Conservation (phyloP, 1,140 invertebrate species). For the Atopsyche davidsoni region DNA sequence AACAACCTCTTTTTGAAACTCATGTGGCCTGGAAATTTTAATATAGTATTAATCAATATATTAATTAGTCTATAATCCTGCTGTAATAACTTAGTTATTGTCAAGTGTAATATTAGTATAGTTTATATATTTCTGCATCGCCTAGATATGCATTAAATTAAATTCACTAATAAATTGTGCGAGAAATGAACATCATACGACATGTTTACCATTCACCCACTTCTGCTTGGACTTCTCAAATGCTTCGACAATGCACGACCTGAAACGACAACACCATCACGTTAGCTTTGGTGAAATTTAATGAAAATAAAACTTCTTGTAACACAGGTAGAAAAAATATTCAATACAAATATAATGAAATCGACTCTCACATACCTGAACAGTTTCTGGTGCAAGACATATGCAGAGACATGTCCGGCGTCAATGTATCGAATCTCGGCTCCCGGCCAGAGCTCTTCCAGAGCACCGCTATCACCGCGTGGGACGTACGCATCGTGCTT, state of each 20-base stretch:
- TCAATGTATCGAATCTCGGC: conserved; percentile 80
- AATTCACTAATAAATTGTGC: neutral
- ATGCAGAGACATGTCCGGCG: conserved; percentile 86
- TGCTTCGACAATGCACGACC: conserved; percentile 57
- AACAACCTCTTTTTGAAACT: too few species aligned
- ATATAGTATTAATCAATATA: too few species aligned
- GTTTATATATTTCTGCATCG: too few species aligned
- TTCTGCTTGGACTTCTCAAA: conserved; percentile 56
- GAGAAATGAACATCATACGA: conserved; percentile 4
- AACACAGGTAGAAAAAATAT: neutral
- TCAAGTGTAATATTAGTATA: too few species aligned
- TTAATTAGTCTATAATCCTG: too few species aligned
- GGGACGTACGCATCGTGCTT: conserved; percentile 91
- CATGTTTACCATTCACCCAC: conserved; percentile 33
- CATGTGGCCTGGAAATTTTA: too few species aligned
- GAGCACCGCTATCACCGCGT: conserved; percentile 67
- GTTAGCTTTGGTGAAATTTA: neutral
- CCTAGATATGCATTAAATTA: neutral
- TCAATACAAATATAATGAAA: neutral
- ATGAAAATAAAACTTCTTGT: conserved; percentile 3
- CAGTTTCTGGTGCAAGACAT: conserved; percentile 76
- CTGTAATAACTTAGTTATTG: too few species aligned
- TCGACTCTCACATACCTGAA: conserved; percentile 64
- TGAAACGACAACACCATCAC: conserved; percentile 35
- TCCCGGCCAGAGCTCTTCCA: conserved; percentile 89